phyloP scores from a whole-genome alignment of 2,888 invertebrate species.

The Nasonia oneida region DNA sequence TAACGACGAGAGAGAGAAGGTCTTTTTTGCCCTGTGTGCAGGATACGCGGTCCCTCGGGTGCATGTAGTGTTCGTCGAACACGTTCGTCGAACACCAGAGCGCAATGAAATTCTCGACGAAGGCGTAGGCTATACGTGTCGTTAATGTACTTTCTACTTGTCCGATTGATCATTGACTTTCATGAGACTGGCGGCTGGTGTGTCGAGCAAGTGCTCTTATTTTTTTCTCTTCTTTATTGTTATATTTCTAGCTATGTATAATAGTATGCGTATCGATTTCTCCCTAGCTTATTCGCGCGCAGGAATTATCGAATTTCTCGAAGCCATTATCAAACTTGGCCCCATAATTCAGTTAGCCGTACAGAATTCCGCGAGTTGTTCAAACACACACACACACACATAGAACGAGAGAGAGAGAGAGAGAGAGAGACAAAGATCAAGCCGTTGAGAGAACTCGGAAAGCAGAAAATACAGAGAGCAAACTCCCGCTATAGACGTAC shows the following conservation, averaged over 20 bases:
- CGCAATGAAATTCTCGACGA: constrained; percentile 15
- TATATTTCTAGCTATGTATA: background rate
- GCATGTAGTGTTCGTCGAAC: background rate
- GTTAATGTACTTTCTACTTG: constrained; percentile 51
- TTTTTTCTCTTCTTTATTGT: background rate
- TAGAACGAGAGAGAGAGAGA: too few relatives aligned
- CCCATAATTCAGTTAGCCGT: background rate
- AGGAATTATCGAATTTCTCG: background rate
- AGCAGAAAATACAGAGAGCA: constrained; percentile 11
- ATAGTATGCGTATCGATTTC: background rate
- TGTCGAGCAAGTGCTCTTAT: background rate
- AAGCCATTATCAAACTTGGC: background rate
- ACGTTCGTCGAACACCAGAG: background rate
- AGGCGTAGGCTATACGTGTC: constrained; percentile 14
- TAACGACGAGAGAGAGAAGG: background rate
- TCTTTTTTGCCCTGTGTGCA: background rate
- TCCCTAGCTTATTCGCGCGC: background rate
- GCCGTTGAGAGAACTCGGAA: background rate
- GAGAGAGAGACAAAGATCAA: background rate
- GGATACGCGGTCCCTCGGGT: background rate
- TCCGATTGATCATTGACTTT: constrained; percentile 38
- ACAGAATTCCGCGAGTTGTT: background rate
- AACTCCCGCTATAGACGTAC: background rate
- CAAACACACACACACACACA: background rate
- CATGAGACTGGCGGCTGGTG: constrained; percentile 26